These are phyloP conservation scores for Colistium nudipinnis DNA, from an alignment of 2,113 vertebrate genomes.

Conservation along the genomic window DNA sequence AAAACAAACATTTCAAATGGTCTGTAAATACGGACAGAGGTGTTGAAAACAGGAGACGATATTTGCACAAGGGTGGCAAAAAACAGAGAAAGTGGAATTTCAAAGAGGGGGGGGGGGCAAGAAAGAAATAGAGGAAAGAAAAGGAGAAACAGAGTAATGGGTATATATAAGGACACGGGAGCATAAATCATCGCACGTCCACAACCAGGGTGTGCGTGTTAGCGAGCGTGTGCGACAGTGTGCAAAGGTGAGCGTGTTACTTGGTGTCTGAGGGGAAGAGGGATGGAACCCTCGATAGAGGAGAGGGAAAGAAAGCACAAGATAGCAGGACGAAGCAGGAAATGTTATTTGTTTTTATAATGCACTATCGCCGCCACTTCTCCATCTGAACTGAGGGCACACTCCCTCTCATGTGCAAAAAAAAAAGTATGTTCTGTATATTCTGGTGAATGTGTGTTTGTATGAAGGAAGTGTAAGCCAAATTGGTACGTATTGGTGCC, in stretches of 20 bases:
- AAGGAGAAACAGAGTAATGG: slow-evolving; percentile 51
- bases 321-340: slow-evolving; percentile 26
- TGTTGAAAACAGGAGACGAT: neutral
- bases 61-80: slow-evolving; percentile 12
- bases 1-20: slow-evolving; percentile 31
- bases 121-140: neutral
- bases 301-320: slow-evolving; percentile 12
- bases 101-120: too few relatives aligned
- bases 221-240: slow-evolving; percentile 19
- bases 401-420: too few relatives aligned
- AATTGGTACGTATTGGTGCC: too few relatives aligned
- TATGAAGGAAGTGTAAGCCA: neutral
- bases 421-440: too few relatives aligned
- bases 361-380: too few relatives aligned
- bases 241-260: slow-evolving; percentile 34
- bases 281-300: slow-evolving; percentile 54
- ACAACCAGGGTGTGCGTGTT: slow-evolving; percentile 48
- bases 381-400: too few relatives aligned
- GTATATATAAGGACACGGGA: slow-evolving; percentile 59
- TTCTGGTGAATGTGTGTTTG: neutral
- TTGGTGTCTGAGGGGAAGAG: slow-evolving; percentile 28
- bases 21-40: slow-evolving; percentile 20
- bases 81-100: neutral
- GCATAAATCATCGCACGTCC: slow-evolving; percentile 70
- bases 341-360: too few relatives aligned